These are phyloP conservation scores for Butorides virescens DNA, from an alignment of 2,113 vertebrate genomes.

Conservation along the genomic window DNA sequence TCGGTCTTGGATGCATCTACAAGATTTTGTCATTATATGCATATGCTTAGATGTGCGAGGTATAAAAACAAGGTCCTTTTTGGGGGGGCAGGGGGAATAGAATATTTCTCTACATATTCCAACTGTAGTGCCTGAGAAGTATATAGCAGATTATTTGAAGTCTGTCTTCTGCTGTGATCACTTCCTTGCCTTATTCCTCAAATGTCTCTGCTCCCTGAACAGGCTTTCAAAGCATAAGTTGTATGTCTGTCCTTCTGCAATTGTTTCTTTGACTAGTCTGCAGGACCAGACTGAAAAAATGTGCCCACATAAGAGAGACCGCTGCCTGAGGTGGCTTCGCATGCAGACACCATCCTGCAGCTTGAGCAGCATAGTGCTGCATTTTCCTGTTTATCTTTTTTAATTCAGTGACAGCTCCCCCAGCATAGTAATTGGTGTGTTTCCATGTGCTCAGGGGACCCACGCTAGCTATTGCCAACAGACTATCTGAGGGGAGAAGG, in stretches of 20 bases:
- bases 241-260: neutral
- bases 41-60: neutral
- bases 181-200: neutral
- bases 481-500: neutral
- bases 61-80: neutral
- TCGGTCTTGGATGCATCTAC: neutral
- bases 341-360: neutral
- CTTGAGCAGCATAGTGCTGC: neutral
- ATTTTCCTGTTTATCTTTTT: neutral
- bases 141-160: neutral
- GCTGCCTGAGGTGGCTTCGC: neutral
- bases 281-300: neutral
- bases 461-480: neutral
- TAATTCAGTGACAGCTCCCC: neutral
- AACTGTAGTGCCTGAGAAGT: neutral
- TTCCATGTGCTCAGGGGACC: neutral
- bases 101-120: neutral
- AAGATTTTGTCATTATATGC: neutral
- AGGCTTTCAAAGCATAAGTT: neutral
- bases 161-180: neutral
- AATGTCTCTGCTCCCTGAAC: neutral
- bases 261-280: neutral
- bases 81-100: neutral
- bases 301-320: fast-evolving
- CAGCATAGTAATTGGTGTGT: neutral